Evolutionary conservation across 1,140 invertebrate species (phyloP).

Genomic region (Apis laboriosa): DNA sequence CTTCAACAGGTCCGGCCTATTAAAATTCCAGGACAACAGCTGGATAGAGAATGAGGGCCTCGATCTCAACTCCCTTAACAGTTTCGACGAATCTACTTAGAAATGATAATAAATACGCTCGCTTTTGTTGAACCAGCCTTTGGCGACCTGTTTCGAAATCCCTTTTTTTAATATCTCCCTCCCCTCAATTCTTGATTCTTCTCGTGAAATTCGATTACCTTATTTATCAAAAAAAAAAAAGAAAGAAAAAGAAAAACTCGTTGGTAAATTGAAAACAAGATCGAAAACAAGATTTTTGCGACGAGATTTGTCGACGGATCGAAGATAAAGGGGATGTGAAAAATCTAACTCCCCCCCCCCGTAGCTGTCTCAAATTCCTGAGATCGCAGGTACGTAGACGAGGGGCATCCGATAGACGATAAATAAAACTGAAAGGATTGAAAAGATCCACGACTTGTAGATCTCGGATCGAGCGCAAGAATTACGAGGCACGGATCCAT

Average conservation of each 20-base stretch:
- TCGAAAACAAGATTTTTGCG: background rate
- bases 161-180: background rate
- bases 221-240: too few relatives aligned
- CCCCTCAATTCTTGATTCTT: background rate
- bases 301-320: background rate
- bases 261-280: background rate
- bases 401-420: conserved; percentile 19
- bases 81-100: conserved; percentile 14
- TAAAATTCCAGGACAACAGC: conserved; percentile 59
- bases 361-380: conserved; percentile 45
- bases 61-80: conserved; percentile 2
- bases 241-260: too few relatives aligned
- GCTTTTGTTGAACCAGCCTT: background rate
- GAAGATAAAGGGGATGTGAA: background rate
- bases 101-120: conserved; percentile 34
- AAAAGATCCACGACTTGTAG: background rate
- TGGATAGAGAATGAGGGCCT: conserved; percentile 26
- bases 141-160: background rate
- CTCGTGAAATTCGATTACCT: background rate
- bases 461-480: conserved; percentile 44
- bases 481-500: conserved; percentile 46
- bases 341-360: background rate
- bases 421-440: conserved; percentile 34
- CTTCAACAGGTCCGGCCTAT: conserved; percentile 40
- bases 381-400: background rate